Percentiles rank a stretch among this genome's conserved stretches.
Evolutionary conservation across 2,113 vertebrate genomes (phyloP).

Genomic region (Benitochromis conjunctus): DNA sequence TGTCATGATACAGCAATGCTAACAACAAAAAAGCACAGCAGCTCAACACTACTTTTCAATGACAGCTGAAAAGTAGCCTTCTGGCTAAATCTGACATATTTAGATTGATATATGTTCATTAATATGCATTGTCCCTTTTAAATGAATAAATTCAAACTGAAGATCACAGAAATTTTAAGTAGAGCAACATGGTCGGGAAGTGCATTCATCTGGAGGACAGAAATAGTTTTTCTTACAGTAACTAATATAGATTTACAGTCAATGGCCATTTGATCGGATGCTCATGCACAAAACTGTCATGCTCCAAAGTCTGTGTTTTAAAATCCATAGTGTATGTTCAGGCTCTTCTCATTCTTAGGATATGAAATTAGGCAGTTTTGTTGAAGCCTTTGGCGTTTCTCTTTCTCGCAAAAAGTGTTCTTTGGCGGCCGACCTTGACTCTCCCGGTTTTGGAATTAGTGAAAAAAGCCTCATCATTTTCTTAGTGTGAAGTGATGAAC

Average conservation of each 20-base stretch:
- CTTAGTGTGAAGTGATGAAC: neutral
- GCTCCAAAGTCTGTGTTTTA: neutral
- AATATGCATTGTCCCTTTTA: neutral
- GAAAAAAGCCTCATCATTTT: neutral
- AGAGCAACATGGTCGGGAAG: neutral
- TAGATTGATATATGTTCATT: neutral
- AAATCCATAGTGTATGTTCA: neutral
- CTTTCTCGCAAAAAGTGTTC: neutral
- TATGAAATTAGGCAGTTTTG: neutral
- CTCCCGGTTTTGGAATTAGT: rapidly evolving
- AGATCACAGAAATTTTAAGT: neutral
- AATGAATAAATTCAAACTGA: neutral
- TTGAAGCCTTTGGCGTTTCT: neutral
- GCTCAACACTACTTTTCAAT: neutral
- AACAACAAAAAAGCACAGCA: neutral
- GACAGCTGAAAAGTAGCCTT: neutral
- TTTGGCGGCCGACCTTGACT: neutral
- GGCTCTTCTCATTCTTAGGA: neutral
- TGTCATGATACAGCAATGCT: neutral
- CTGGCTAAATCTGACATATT: neutral
- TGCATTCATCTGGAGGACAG: neutral
- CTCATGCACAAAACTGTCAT: neutral
- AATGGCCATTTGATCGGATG: neutral
- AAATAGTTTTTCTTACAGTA: neutral
- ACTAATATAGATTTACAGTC: neutral